These are phyloP conservation scores for Crotalus adamanteus DNA, from an alignment of 2,797 vertebrate genomes.

Conservation along the genomic window DNA sequence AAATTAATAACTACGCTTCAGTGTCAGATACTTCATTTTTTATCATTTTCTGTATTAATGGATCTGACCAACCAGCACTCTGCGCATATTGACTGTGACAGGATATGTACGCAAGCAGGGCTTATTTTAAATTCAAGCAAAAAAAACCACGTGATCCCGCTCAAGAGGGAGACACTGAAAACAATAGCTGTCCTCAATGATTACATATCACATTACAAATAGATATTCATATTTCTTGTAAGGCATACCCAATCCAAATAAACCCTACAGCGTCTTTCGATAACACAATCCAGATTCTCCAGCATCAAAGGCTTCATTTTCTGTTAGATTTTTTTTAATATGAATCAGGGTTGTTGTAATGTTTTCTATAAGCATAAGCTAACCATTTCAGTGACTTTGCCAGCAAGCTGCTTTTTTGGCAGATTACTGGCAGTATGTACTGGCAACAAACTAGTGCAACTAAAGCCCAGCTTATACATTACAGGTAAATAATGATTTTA, in stretches of 20 bases:
- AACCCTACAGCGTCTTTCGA: conserved; percentile 59
- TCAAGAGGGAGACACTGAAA: conserved; percentile 55
- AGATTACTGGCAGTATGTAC: conserved; percentile 66
- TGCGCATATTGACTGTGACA: conserved; percentile 39
- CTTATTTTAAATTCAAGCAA: conserved; percentile 46
- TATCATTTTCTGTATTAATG: conserved; percentile 64
- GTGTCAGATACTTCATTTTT: conserved; percentile 66
- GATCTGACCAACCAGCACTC: conserved; percentile 45
- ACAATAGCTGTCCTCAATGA: conserved; percentile 63
- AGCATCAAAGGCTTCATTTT: conserved; percentile 66
- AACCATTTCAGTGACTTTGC: conserved; percentile 58
- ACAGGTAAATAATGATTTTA: conserved; percentile 73
- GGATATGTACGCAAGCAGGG: conserved; percentile 28
- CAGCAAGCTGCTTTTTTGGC: conserved; percentile 63
- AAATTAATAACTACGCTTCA: conserved; percentile 58
- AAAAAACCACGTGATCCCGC: conserved; percentile 47
- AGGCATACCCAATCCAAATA: conserved; percentile 63
- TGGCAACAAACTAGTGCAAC: conserved; percentile 58
- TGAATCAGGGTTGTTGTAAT: conserved; percentile 60
- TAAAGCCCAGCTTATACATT: conserved; percentile 67
- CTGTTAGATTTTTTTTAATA: conserved; percentile 65
- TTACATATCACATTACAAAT: conserved; percentile 62
- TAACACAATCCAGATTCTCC: conserved; percentile 63
- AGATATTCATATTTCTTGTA: conserved; percentile 61
- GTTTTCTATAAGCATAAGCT: conserved; percentile 58